Conservation (phyloP, 2,113 vertebrate species). For the Fukomys damarensis region DNA sequence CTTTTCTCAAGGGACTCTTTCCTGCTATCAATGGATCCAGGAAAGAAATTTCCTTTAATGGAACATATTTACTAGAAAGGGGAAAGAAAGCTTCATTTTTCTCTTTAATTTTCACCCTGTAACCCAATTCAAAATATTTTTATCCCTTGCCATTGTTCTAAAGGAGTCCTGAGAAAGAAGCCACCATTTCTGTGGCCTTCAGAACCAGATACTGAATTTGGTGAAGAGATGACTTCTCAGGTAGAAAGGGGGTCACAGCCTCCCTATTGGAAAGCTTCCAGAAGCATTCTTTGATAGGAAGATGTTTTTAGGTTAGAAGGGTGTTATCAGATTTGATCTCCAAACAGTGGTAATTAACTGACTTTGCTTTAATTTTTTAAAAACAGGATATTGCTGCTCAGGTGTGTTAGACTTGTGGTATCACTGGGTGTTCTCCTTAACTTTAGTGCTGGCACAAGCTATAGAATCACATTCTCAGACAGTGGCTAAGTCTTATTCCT, state of each 20-base stretch:
- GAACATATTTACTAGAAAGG: constrained; percentile 1
- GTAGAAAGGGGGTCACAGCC: not conserved
- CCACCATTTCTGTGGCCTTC: not conserved
- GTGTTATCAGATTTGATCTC: constrained; percentile 66
- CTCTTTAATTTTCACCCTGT: not conserved
- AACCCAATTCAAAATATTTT: not conserved
- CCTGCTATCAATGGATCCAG: not conserved
- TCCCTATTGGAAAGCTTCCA: not conserved
- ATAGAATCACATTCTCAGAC: not conserved
- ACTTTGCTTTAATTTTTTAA: constrained; percentile 67
- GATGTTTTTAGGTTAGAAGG: constrained; percentile 40
- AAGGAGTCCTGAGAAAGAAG: not conserved
- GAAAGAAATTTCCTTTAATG: not conserved
- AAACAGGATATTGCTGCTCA: constrained; percentile 79
- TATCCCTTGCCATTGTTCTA: not conserved
- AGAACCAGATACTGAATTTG: not conserved
- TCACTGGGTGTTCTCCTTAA: constrained; percentile 45
- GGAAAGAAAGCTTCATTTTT: constrained; percentile 15
- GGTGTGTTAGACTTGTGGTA: constrained; percentile 75
- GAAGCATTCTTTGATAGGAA: constrained; percentile 45
- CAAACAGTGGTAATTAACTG: constrained; percentile 61
- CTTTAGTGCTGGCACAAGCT: not conserved
- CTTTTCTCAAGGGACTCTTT: not conserved
- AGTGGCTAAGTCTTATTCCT: not conserved
- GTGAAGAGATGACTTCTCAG: not conserved